A percentile compares a stretch with the other conserved stretches of the same genome.
Evolutionary conservation across 2,888 invertebrate species (phyloP).

Genomic region (Deilephila porcellus): DNA sequence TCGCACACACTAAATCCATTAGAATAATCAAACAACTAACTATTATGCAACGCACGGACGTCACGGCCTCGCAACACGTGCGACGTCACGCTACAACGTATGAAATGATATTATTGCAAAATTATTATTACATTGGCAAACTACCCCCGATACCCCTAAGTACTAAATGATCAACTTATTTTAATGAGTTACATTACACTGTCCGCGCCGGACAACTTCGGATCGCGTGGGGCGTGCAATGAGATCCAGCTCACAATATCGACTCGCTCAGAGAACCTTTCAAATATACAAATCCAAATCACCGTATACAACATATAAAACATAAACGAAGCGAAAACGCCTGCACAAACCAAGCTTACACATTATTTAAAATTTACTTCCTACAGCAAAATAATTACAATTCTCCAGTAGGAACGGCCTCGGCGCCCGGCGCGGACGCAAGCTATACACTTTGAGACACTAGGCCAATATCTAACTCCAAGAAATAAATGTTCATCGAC

Average conservation of each 20-base stretch:
- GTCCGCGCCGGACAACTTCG: neutral
- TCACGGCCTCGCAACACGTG: slow-evolving; percentile 33
- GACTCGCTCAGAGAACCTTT: neutral
- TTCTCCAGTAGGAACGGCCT: neutral
- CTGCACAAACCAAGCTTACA: slow-evolving; percentile 1
- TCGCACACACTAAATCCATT: slow-evolving; percentile 45
- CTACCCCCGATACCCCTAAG: slow-evolving; percentile 69
- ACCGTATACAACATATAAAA: slow-evolving; percentile 7
- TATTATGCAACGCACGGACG: slow-evolving; percentile 59
- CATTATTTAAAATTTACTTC: neutral
- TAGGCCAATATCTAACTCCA: slow-evolving; percentile 50
- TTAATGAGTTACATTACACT: slow-evolving; percentile 45
- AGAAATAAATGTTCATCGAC: slow-evolving; percentile 34
- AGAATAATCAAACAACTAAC: slow-evolving; percentile 60
- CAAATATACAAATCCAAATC: slow-evolving; percentile 18
- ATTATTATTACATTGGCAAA: slow-evolving; percentile 62
- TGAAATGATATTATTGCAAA: slow-evolving; percentile 63
- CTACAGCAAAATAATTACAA: slow-evolving; percentile 13
- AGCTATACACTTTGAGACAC: slow-evolving; percentile 41
- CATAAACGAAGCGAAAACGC: neutral
- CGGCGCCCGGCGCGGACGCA: slow-evolving; percentile 37
- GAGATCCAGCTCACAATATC: slow-evolving; percentile 17
- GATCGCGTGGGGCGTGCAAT: neutral
- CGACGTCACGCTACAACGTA: slow-evolving; percentile 45
- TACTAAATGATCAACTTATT: slow-evolving; percentile 70